Evolutionary conservation across 2,113 vertebrate genomes (phyloP), one percentile per base, ranked within the genome.

Genomic region (Leptocoma aspasia): DNA sequence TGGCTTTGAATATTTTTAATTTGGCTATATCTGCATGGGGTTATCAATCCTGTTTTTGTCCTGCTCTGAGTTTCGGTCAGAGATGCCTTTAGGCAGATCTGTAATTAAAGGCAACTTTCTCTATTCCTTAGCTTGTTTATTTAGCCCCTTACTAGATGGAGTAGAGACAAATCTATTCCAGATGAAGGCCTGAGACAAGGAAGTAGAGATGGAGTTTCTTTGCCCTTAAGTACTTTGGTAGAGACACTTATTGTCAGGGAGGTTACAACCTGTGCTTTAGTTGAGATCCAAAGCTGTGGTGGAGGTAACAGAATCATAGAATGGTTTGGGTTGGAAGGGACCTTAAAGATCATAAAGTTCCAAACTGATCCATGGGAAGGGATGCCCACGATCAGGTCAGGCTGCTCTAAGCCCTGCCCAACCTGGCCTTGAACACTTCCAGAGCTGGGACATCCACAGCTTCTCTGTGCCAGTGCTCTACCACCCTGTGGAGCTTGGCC

Each of bases 1-100:
- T 11, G 27, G 6, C 80, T 95, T 84, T 75, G 86, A 83, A 69
- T 92, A 42, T 60, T 94, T 94, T 64, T 84, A 7, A 93, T 89
- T 70, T 84, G 80, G 22, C 69, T 92, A 27, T 44, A 71, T 90
- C 86, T 95, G 52, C 83, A 24, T 78, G 72, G 83, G 35, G 3
- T 94, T 86, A 94, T 92, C 76, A 59, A 42, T 91, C 73, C 2
- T 3, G 23, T 50, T 73, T 85, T 82, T 77, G 37, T 45, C 80
- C 79, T 84, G 37, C 64, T 59, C 41, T 3, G 27, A 64, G 68
- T 80, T 92, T 89, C 3, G 0, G 68, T 56, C 78, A 59, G 27
- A 65, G 64, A 23, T 1, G 6, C 83, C 89, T 91, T 60, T 47
- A 53, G 92, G 89, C 77, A 54, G 41, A 33, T 60, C 24, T 45